These are phyloP conservation scores for Dromococcyx pavoninus DNA, from an alignment of 2,797 vertebrate genomes.

Conservation along the genomic window DNA sequence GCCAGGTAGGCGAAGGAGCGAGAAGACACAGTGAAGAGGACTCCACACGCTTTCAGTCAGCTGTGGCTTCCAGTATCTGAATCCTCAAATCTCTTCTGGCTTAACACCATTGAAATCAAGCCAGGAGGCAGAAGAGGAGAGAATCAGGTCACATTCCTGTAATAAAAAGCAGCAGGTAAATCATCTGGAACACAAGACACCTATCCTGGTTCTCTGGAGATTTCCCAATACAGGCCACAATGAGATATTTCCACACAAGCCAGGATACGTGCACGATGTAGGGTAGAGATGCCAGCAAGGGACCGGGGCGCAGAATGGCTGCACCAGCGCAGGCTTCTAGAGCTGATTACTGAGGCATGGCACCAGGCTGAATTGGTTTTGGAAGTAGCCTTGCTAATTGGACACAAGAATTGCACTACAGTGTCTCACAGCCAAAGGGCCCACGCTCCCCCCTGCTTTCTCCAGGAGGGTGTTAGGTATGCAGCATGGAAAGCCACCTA, in stretches of 20 bases:
- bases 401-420: rapidly evolving
- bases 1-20: background rate
- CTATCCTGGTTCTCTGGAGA: background rate
- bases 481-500: background rate
- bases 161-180: background rate
- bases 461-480: background rate
- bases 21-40: background rate
- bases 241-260: background rate
- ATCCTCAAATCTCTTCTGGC: background rate
- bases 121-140: background rate
- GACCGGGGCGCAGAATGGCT: background rate
- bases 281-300: background rate
- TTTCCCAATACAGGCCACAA: background rate
- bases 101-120: background rate
- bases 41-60: background rate
- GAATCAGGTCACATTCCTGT: background rate
- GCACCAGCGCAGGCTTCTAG: background rate
- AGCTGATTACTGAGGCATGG: background rate
- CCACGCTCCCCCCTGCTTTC: background rate
- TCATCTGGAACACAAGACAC: background rate
- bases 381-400: background rate
- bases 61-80: background rate
- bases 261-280: background rate
- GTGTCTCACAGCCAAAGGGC: background rate
- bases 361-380: background rate